phyloP scores from a whole-genome alignment of 2,888 invertebrate species.

The Molanna angustata region DNA sequence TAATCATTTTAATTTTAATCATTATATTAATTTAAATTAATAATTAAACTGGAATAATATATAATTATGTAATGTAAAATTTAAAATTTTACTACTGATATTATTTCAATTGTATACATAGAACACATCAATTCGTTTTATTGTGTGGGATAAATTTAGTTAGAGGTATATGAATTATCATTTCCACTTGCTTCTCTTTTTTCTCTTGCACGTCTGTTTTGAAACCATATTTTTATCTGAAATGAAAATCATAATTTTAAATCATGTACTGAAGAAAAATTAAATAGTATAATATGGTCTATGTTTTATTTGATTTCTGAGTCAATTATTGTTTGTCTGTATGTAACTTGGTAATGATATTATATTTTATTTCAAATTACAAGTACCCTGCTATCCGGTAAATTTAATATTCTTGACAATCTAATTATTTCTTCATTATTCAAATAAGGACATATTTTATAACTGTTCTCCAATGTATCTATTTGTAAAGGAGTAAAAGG shows the following conservation, averaged over 20 bases:
- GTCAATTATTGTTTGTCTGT: background rate
- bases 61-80: too few relatives aligned
- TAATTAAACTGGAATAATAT: too few relatives aligned
- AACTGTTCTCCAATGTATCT: slow-evolving; percentile 61
- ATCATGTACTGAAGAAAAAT: too few relatives aligned
- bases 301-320: background rate
- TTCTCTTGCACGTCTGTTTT: slow-evolving; percentile 75
- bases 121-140: too few relatives aligned
- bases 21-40: too few relatives aligned
- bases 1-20: too few relatives aligned
- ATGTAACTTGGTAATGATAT: background rate
- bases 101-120: too few relatives aligned
- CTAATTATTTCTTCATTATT: slow-evolving; percentile 63
- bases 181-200: slow-evolving; percentile 57
- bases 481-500: slow-evolving; percentile 68
- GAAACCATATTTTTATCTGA: slow-evolving; percentile 70
- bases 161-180: too few relatives aligned
- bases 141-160: too few relatives aligned
- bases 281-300: too few relatives aligned
- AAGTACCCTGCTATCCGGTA: slow-evolving; percentile 64
- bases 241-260: slow-evolving; percentile 1
- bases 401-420: slow-evolving; percentile 56
- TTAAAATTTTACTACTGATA: too few relatives aligned
- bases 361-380: background rate
- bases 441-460: slow-evolving; percentile 61